Percentiles rank a stretch among this genome's conserved stretches.
phyloP scores from a whole-genome alignment of 2,888 invertebrate genomes.

The Folsomia manolachei region DNA sequence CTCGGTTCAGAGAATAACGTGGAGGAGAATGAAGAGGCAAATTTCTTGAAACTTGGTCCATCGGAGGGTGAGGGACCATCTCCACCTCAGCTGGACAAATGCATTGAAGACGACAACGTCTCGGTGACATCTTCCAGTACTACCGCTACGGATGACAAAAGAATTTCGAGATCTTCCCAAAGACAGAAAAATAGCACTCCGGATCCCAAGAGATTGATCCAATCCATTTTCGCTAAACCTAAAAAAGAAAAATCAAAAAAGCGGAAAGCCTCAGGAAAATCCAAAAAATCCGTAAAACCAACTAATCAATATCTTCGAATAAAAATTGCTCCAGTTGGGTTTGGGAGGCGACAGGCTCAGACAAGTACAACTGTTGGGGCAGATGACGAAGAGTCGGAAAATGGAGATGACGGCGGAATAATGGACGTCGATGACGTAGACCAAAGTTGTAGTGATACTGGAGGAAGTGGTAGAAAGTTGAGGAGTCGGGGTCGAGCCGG shows the following conservation, averaged over 20 bases:
- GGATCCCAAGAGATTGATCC: slow-evolving; percentile 2
- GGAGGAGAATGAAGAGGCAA: background rate
- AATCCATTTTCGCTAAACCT: slow-evolving; percentile 5
- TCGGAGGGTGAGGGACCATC: background rate
- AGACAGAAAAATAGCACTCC: background rate
- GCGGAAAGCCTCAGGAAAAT: background rate
- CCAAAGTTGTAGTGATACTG: background rate
- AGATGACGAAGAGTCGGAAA: background rate
- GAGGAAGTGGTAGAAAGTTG: background rate
- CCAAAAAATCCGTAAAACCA: background rate
- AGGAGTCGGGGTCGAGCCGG: background rate
- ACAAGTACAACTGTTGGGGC: background rate
- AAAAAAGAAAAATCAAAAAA: slow-evolving; percentile 1
- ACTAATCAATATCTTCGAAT: background rate
- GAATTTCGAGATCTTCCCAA: background rate
- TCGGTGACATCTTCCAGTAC: background rate
- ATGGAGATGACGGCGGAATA: background rate
- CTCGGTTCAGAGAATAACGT: background rate
- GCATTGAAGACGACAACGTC: background rate
- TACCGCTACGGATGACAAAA: background rate
- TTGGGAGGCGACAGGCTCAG: background rate
- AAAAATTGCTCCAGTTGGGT: background rate
- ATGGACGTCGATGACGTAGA: background rate
- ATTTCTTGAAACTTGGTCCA: background rate
- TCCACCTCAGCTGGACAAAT: background rate